These are phyloP conservation scores for Brassicogethes aeneus DNA, from an alignment of 2,888 invertebrate genomes.

Conservation along the genomic window DNA sequence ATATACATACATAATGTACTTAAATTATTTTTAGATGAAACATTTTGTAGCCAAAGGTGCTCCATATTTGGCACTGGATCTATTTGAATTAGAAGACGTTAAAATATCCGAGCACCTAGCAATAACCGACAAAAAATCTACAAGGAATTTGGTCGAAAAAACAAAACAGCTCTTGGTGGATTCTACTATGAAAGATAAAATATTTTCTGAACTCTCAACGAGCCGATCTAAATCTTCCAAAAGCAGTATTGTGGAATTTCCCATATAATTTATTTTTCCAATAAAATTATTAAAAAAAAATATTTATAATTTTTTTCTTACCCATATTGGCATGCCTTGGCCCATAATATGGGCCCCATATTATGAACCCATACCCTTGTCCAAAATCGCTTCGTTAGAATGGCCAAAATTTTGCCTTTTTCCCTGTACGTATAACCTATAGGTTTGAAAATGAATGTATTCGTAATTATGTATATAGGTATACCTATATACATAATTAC, in stretches of 20 bases:
- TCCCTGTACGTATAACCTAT: no score
- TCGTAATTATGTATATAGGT: no score
- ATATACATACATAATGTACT: not conserved
- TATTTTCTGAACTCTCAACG: conserved; percentile 32
- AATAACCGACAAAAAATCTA: conserved; percentile 28
- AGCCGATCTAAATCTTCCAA: conserved; percentile 30
- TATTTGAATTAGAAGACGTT: conserved; percentile 43
- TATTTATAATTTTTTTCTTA: no score
- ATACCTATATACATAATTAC: no score
- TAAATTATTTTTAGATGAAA: conserved; percentile 39
- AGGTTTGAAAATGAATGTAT: no score
- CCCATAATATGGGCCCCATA: no score
- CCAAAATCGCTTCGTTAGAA: no score
- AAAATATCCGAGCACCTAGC: conserved; percentile 35
- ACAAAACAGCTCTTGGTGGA: conserved; percentile 28
- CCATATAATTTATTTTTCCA: conserved; percentile 9
- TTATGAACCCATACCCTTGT: no score
- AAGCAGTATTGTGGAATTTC: conserved; percentile 32
- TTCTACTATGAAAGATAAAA: conserved; percentile 26
- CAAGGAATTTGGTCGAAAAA: conserved; percentile 24
- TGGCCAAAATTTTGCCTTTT: no score
- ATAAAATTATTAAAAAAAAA: no score
- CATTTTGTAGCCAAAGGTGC: conserved; percentile 47
- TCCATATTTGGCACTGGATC: conserved; percentile 48
- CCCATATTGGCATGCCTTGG: no score